Evolutionary conservation across 2,797 vertebrate genomes (phyloP), one percentile per base, ranked within the genome.

Genomic region (Rhinichthys osculus): DNA sequence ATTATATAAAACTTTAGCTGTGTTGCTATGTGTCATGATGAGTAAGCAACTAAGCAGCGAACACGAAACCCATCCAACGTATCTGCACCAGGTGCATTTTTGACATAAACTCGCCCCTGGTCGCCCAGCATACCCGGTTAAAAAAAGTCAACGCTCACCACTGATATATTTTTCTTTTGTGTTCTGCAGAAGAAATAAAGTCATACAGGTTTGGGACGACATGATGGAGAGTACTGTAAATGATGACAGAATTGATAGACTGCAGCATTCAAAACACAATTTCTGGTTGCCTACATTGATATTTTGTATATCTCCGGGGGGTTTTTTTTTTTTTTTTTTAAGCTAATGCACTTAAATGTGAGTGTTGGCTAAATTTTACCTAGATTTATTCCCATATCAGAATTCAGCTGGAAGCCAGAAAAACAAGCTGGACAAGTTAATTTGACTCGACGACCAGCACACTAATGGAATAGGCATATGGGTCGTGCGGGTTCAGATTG

Each of bases 381-480:
- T 33, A 69, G 35, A 76, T 84, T 84, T 38, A 44, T 30, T n/a
- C 8, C 30, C 57, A 2, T 80, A 64, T 71, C 50, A 30, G n/a
- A 84, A 57, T 33, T 47, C 64, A 78, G 3, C 9, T 9, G 19
- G 33, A 57, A 70, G 73, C 62, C 62, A 57, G 74, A 69, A 70
- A 78, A 70, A 70, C 64, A 84, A 78, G 47, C 52, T 78, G 38
- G 50, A 54, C 38, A 80, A 73, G 67, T 50, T 72, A 27, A 85
- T 80, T 85, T 85, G 23, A 64, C 67, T 80, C 33, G 0, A 42
- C 72, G 67, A 52, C 83, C 67, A 59, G 66, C 14, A 59, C 52
- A 79, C 27, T 64, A 64, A 80, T 80, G 38, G 77, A 80, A 73
- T 44, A 62, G 66, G 40, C 64, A 85, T 73, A 50, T 66, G 69